Conservation (phyloP, 2,888 invertebrate genomes). For the Enoplolaimus lenunculus region DNA sequence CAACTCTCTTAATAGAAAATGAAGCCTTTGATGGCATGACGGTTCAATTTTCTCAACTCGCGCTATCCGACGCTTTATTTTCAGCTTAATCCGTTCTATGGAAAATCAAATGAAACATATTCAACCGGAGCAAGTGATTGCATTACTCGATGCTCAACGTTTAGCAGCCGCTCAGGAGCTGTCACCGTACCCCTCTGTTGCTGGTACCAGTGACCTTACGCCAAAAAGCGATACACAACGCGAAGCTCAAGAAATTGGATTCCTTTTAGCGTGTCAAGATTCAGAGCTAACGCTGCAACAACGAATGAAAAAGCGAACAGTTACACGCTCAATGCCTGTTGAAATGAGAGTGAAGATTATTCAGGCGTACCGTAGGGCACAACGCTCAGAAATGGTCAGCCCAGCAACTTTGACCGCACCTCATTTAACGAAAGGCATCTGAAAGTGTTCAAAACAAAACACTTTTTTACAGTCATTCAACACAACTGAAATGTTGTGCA, state of each 20-base stretch:
- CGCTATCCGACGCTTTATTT: too few relatives aligned
- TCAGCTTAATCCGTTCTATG: background rate
- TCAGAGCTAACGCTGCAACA: background rate
- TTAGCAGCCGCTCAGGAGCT: background rate
- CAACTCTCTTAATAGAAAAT: too few relatives aligned
- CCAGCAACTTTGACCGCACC: too few relatives aligned
- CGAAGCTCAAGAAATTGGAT: background rate
- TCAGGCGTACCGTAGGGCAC: background rate
- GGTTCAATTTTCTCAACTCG: too few relatives aligned
- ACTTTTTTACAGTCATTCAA: too few relatives aligned
- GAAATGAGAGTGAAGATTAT: background rate
- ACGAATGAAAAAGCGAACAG: background rate
- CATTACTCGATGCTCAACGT: background rate
- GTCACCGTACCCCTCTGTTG: background rate
- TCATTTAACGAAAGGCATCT: too few relatives aligned
- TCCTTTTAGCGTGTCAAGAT: background rate
- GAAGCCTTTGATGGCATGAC: too few relatives aligned
- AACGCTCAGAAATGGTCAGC: too few relatives aligned
- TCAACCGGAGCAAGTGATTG: background rate
- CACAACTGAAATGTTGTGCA: too few relatives aligned
- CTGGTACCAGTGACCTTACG: background rate
- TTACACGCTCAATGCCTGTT: background rate
- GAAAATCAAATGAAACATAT: background rate
- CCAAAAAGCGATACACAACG: background rate
- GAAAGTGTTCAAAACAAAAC: too few relatives aligned